Base-by-base conservation (phyloP, 2,888 invertebrate species). In the Lysandra coridon region DNA sequence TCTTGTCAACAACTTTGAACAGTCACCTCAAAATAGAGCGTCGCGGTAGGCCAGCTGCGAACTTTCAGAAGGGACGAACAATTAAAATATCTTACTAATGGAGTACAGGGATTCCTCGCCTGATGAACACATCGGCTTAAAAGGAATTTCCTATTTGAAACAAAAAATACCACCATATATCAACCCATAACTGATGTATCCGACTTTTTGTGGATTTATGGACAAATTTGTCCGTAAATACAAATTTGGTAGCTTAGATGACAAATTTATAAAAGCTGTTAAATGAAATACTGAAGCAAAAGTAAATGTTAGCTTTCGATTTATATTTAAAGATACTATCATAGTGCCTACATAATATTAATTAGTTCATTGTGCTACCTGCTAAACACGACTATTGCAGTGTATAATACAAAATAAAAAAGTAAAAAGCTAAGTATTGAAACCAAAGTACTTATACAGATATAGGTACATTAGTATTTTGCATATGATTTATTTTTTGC, bases 11-110 rank as follows among this genome's bases (percentile, higher is more conserved):
- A 76, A 76, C 57, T 76, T 76, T 30, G 23, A 76, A 30, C 91
- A 93, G 93, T 92, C 93, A 92, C 93, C 92, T 91, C 87, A 86
- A 94, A 93, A 94, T 94, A 94, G 89, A 89, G 83, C 89, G 84
- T 80, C 88, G 91, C 87, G 90, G 92, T 92, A 90, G 92, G 90
- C 88, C 94, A 94, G 94, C 91, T 94, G 94, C 90, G 82, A 90
- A 88, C 87, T 89, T 91, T 94, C 93, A 90, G 87, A 84, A 88
- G 88, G 88, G 88, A 85, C 86, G 88, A 90, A 93, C 94, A 94
- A 94, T 94, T 93, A 94, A 94, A 94, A 94, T 94, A 93, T 94
- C 93, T 87, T 88, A 87, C 94, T 94, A 94, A 94, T 94, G 94
- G 94, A 94, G 87, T 90, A 84, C 85, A 84, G 86, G 91, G 93